phyloP scores from a whole-genome alignment of 2,113 vertebrate species.

The Pterocles burchelli region DNA sequence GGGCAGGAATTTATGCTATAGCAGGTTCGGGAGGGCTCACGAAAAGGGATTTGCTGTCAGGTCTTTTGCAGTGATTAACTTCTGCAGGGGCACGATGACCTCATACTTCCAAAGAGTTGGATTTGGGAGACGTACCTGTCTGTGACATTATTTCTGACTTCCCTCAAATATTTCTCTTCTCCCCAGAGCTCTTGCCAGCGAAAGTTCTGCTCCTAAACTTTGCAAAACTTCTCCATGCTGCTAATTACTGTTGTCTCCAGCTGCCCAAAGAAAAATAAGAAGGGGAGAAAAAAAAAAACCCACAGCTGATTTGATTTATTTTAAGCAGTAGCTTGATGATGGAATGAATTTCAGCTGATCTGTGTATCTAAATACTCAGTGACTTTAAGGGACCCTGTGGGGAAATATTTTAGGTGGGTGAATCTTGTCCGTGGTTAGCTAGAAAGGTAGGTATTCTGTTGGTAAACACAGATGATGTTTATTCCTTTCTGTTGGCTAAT shows the following conservation, averaged over 20 bases:
- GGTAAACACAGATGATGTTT: accelerated
- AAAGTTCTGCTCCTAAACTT: not conserved
- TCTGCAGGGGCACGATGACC: not conserved
- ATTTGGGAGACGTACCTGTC: not conserved
- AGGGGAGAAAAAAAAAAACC: no score
- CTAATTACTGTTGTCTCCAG: not conserved
- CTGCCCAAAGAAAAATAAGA: not conserved
- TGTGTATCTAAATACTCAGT: not conserved
- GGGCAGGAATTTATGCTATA: not conserved
- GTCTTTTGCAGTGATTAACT: not conserved
- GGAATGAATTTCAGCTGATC: not conserved
- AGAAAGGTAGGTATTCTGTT: not conserved
- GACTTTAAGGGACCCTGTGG: not conserved
- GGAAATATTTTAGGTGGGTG: accelerated
- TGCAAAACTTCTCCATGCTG: not conserved
- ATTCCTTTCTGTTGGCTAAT: not conserved
- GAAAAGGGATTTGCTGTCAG: not conserved
- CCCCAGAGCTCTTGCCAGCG: not conserved
- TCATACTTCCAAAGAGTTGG: not conserved
- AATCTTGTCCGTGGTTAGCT: not conserved
- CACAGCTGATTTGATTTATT: not conserved
- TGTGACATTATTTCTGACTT: not conserved
- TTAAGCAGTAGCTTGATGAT: not conserved
- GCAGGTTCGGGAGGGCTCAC: not conserved
- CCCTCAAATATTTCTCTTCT: not conserved